These are phyloP conservation scores for Colletes latitarsis DNA, from an alignment of 1,140 invertebrate genomes.

Conservation along the genomic window DNA sequence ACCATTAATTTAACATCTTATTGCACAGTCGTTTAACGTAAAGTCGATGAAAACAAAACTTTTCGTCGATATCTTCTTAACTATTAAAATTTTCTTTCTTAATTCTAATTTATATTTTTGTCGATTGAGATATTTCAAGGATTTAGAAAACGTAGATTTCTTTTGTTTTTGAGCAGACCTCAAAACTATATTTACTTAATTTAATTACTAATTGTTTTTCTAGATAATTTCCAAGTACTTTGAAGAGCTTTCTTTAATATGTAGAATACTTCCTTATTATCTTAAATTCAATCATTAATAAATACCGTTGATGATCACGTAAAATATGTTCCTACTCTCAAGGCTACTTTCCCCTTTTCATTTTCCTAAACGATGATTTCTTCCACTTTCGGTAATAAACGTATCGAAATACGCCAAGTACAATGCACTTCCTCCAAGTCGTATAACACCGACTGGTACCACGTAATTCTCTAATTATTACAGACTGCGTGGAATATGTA, in stretches of 20 bases:
- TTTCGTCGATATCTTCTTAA: too few species aligned
- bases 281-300: neutral
- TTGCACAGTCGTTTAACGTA: too few species aligned
- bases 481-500: slow-evolving; percentile 16
- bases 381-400: slow-evolving; percentile 1
- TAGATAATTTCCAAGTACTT: too few species aligned
- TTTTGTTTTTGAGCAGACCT: too few species aligned
- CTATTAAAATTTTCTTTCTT: too few species aligned
- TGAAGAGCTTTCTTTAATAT: neutral
- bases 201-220: too few species aligned
- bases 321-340: neutral
- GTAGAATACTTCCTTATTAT: neutral
- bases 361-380: slow-evolving; percentile 4
- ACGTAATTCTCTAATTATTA: slow-evolving; percentile 36
- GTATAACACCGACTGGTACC: neutral
- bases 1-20: neutral
- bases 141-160: too few species aligned
- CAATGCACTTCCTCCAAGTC: slow-evolving; percentile 7
- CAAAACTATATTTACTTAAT: too few species aligned
- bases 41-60: too few species aligned
- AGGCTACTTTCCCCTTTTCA: slow-evolving; percentile 15
- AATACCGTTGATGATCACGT: slow-evolving; percentile 15
- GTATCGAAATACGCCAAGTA: neutral
- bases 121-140: too few species aligned
- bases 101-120: too few species aligned